Conservation (phyloP, 2,113 vertebrate genomes). For the Bothrops jararaca region DNA sequence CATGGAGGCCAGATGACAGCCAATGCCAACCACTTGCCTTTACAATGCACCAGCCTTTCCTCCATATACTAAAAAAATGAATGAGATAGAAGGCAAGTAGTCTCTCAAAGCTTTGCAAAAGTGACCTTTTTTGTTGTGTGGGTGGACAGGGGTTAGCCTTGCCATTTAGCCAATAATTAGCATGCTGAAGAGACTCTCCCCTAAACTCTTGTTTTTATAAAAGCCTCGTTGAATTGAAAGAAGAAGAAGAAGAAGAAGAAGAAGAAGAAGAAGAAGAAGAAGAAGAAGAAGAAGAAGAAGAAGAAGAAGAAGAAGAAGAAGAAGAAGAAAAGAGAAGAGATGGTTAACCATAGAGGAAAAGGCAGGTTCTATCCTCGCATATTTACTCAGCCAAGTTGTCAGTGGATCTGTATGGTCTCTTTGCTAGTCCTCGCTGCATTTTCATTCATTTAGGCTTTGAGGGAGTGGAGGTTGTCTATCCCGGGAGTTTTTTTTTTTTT, state of each 20-base stretch:
- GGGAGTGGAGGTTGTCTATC: neutral
- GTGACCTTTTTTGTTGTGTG: neutral
- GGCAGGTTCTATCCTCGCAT: neutral
- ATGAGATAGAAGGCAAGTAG: neutral
- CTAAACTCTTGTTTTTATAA: constrained; percentile 43
- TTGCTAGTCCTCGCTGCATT: neutral
- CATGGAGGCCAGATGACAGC: neutral
- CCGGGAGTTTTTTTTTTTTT: neutral
- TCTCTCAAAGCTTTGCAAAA: neutral
- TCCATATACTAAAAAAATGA: neutral
- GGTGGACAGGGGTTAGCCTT: constrained; percentile 32
- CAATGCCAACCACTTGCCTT: neutral
- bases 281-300: no score
- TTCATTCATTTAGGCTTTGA: neutral
- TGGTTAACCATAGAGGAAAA: neutral
- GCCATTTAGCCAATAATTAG: constrained; percentile 43
- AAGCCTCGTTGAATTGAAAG: neutral
- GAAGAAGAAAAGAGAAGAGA: neutral
- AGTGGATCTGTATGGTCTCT: neutral
- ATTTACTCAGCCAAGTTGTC: neutral
- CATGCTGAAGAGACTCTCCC: constrained; percentile 28
- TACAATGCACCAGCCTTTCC: neutral
- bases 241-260: neutral
- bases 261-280: no score
- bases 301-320: neutral